Conservation (phyloP, 1,140 invertebrate species). For the Drosophila funebris region DNA sequence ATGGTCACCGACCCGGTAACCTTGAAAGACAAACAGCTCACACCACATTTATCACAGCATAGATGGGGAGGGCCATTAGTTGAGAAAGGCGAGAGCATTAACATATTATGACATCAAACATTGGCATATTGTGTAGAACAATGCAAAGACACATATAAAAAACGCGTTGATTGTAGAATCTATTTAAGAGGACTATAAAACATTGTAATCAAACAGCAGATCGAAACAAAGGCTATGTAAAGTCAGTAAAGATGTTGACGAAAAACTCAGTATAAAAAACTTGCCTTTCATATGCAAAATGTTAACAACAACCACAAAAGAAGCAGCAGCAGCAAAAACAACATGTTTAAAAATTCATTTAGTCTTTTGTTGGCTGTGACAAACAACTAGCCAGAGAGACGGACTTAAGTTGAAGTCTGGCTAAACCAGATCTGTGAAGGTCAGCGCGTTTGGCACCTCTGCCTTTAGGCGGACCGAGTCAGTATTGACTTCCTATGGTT, state of each 20-base stretch:
- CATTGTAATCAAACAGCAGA: slow-evolving; percentile 44
- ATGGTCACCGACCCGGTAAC: slow-evolving; percentile 30
- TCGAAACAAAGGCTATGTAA: slow-evolving; percentile 29
- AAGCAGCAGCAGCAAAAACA: background rate
- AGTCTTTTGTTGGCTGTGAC: slow-evolving; percentile 39
- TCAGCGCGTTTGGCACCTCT: slow-evolving; percentile 66
- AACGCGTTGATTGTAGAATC: slow-evolving; percentile 59
- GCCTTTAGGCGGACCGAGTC: background rate
- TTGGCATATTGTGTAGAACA: slow-evolving; percentile 37
- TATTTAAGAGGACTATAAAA: slow-evolving; percentile 49
- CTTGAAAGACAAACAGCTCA: slow-evolving; percentile 50
- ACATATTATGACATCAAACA: slow-evolving; percentile 60
- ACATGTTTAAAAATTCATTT: slow-evolving; percentile 36
- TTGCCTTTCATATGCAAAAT: slow-evolving; percentile 72
- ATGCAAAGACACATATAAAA: slow-evolving; percentile 11
- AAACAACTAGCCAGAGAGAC: slow-evolving; percentile 50
- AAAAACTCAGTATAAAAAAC: slow-evolving; percentile 44
- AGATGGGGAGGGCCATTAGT: background rate
- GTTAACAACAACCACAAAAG: slow-evolving; percentile 44
- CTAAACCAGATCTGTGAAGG: slow-evolving; percentile 73
- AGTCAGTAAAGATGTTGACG: background rate
- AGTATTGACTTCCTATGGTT: slow-evolving; percentile 13
- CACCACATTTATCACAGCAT: too few species aligned
- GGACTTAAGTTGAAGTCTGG: slow-evolving; percentile 18
- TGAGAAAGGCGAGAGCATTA: slow-evolving; percentile 28